phyloP scores from a whole-genome alignment of 1,140 invertebrate species.

The Euwallacea fornicatus region DNA sequence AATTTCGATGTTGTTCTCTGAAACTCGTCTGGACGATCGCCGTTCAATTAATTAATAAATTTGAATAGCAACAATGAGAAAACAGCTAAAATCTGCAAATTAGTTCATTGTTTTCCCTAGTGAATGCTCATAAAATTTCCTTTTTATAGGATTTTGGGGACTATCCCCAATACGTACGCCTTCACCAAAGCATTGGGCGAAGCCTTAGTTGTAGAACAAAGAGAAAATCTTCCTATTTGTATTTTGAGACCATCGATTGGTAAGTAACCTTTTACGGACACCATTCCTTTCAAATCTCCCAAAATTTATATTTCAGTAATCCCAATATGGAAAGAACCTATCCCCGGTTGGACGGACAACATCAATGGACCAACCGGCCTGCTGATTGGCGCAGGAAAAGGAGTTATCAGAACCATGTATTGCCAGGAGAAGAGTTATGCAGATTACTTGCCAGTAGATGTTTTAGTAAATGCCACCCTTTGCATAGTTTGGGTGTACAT shows the following conservation, averaged over 20 bases:
- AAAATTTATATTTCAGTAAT: slow-evolving; percentile 61
- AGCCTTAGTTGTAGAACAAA: slow-evolving; percentile 74
- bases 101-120: too few species aligned
- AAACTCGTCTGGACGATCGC: too few species aligned
- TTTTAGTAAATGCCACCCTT: slow-evolving; percentile 71
- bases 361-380: slow-evolving; percentile 85
- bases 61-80: too few species aligned
- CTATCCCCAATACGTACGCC: slow-evolving; percentile 88
- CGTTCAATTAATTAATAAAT: too few species aligned
- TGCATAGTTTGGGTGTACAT: too few species aligned
- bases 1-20: too few species aligned
- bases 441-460: slow-evolving; percentile 86
- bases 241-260: slow-evolving; percentile 90
- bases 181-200: slow-evolving; percentile 90
- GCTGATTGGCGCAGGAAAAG: slow-evolving; percentile 79
- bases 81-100: too few species aligned
- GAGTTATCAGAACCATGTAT: slow-evolving; percentile 82
- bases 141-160: slow-evolving; percentile 67
- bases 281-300: not conserved
- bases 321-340: slow-evolving; percentile 77
- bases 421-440: slow-evolving; percentile 76
- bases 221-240: slow-evolving; percentile 75
- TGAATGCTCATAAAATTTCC: not conserved
- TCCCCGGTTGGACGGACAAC: slow-evolving; percentile 93
- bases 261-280: slow-evolving; percentile 52